Conservation (phyloP, 2,113 vertebrate genomes). For the Coregonus clupeaformis region DNA sequence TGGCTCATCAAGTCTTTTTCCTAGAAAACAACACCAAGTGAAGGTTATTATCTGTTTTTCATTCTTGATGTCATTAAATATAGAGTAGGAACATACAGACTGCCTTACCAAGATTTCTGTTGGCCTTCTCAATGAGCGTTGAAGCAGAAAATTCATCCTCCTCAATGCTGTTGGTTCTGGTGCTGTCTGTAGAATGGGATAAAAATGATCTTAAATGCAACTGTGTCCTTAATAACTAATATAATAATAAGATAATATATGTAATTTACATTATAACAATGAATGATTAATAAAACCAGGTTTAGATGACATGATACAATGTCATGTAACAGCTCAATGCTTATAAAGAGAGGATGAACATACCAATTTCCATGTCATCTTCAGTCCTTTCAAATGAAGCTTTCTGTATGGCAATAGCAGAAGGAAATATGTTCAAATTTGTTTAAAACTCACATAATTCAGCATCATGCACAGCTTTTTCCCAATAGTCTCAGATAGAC, state of each 20-base stretch:
- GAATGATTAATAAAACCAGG: too few species aligned
- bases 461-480: background rate
- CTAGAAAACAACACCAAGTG: constrained; percentile 24
- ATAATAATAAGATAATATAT: too few species aligned
- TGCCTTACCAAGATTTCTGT: constrained; percentile 61
- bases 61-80: background rate
- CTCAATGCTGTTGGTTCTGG: background rate
- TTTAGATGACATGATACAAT: too few species aligned
- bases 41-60: background rate
- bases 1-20: constrained; percentile 41
- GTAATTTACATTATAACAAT: too few species aligned
- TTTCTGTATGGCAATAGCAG: constrained; percentile 28
- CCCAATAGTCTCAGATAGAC: background rate
- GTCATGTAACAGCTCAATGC: too few species aligned
- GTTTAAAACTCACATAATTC: background rate
- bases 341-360: background rate
- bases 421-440: background rate
- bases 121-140: constrained; percentile 65
- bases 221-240: too few species aligned
- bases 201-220: background rate
- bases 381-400: background rate
- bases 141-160: constrained; percentile 57
- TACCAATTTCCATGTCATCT: constrained; percentile 36
- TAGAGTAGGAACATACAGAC: background rate
- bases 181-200: constrained; percentile 44